Percentiles rank a stretch among this genome's conserved stretches.
Conservation (phyloP, 2,888 invertebrate species). For the Andrena hattorfiana region DNA sequence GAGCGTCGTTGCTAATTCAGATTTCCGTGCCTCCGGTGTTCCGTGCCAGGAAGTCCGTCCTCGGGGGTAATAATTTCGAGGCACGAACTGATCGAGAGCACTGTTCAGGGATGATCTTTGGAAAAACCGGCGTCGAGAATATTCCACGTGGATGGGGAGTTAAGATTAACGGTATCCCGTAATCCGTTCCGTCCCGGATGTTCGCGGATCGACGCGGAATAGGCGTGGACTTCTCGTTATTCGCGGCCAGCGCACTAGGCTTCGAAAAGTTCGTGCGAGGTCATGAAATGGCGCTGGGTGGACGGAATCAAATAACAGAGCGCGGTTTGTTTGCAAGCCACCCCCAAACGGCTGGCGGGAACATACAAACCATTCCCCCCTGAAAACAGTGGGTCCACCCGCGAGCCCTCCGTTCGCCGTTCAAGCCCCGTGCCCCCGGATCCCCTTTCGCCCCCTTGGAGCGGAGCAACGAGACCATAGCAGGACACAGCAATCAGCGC, state of each 20-base stretch:
- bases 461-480: conserved; percentile 67
- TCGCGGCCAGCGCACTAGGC: conserved; percentile 53
- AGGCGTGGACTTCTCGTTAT: conserved; percentile 53
- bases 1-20: conserved; percentile 29
- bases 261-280: conserved; percentile 64
- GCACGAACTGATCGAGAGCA: neutral
- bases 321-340: conserved; percentile 81
- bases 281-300: conserved; percentile 66
- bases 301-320: conserved; percentile 80
- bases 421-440: conserved; percentile 13
- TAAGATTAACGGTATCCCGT: conserved; percentile 9
- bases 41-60: neutral
- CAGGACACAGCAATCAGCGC: conserved; percentile 77
- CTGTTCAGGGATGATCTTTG: neutral
- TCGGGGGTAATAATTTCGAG: neutral
- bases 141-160: conserved; percentile 1
- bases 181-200: neutral
- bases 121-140: neutral
- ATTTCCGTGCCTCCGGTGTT: neutral
- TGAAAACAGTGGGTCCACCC: conserved; percentile 61
- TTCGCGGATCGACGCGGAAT: conserved; percentile 36
- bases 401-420: conserved; percentile 32
- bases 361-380: conserved; percentile 69
- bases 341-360: conserved; percentile 70
- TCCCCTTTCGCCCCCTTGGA: conserved; percentile 42